Conservation (phyloP, 1,140 invertebrate genomes). For the Panagrolaimus sp. region DNA sequence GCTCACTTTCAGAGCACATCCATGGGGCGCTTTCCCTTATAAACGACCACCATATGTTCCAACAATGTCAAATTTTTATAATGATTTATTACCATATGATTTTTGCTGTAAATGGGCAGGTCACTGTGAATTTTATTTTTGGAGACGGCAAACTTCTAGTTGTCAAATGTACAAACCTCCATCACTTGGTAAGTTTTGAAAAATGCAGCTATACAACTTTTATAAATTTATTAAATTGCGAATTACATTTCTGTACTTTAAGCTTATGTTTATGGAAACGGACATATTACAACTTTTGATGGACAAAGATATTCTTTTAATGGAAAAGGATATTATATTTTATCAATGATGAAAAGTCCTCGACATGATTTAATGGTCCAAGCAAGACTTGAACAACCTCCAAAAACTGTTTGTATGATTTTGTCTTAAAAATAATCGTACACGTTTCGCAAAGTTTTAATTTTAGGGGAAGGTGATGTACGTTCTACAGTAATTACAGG, state of each 20-base stretch:
- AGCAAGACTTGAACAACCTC: slow-evolving; percentile 36
- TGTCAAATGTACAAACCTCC: slow-evolving; percentile 89
- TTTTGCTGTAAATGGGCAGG: slow-evolving; percentile 88
- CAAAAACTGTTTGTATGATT: slow-evolving; percentile 27
- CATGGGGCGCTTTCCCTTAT: slow-evolving; percentile 35
- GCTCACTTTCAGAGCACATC: slow-evolving; percentile 28
- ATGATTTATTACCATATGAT: slow-evolving; percentile 86
- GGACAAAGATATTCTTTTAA: slow-evolving; percentile 83
- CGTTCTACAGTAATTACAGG: slow-evolving; percentile 79
- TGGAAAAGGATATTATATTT: slow-evolving; percentile 84
- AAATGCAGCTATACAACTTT: too few species aligned
- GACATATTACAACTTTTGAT: slow-evolving; percentile 88
- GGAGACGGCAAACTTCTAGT: slow-evolving; percentile 82
- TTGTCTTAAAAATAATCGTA: slow-evolving; percentile 12
- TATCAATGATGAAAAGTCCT: slow-evolving; percentile 72
- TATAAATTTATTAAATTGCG: too few species aligned
- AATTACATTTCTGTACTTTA: too few species aligned
- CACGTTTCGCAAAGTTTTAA: too few species aligned
- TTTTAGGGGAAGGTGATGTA: slow-evolving; percentile 60
- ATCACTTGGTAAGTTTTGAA: slow-evolving; percentile 66
- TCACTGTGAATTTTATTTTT: slow-evolving; percentile 87
- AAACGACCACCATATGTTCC: slow-evolving; percentile 66
- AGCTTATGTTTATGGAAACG: slow-evolving; percentile 82
- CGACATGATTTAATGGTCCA: slow-evolving; percentile 78
- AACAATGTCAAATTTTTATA: slow-evolving; percentile 83